phyloP scores from a whole-genome alignment of 2,888 invertebrate genomes.

The Epinotia bilunana region DNA sequence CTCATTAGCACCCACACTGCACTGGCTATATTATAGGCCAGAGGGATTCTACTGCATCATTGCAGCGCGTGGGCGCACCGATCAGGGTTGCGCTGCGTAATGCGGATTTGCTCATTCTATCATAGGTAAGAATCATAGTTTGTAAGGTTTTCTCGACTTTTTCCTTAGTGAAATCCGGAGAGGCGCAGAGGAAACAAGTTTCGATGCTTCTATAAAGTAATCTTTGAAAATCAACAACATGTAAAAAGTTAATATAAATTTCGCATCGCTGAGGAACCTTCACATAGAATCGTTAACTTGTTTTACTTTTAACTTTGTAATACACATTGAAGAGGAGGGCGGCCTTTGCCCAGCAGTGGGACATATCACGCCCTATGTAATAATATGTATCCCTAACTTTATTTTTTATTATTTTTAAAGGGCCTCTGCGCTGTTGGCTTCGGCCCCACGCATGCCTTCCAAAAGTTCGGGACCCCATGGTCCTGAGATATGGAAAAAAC shows the following conservation, averaged over 20 bases:
- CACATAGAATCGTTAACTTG: neutral
- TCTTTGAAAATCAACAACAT: neutral
- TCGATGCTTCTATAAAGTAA: neutral
- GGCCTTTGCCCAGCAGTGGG: too few relatives aligned
- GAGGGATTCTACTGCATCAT: slow-evolving; percentile 49
- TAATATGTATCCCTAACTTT: too few relatives aligned
- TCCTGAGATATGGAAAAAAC: too few relatives aligned
- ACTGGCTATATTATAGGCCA: slow-evolving; percentile 52
- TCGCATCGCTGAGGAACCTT: neutral
- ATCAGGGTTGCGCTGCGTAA: slow-evolving; percentile 42
- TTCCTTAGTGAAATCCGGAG: slow-evolving; percentile 1
- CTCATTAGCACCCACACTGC: slow-evolving; percentile 76
- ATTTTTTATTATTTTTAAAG: too few relatives aligned
- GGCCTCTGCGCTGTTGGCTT: too few relatives aligned
- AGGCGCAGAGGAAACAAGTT: neutral
- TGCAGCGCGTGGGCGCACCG: slow-evolving; percentile 44
- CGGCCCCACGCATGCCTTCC: too few relatives aligned
- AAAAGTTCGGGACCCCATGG: too few relatives aligned
- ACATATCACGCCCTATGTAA: too few relatives aligned
- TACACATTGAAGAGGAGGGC: too few relatives aligned
- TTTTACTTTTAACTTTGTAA: too few relatives aligned
- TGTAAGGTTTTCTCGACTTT: slow-evolving; percentile 7
- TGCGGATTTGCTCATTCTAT: slow-evolving; percentile 1
- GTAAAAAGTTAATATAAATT: neutral
- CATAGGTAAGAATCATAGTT: slow-evolving; percentile 9